Evolutionary conservation across 2,113 vertebrate species (phyloP), one percentile per base, ranked within the genome.

Genomic region (Rhombomys opimus): DNA sequence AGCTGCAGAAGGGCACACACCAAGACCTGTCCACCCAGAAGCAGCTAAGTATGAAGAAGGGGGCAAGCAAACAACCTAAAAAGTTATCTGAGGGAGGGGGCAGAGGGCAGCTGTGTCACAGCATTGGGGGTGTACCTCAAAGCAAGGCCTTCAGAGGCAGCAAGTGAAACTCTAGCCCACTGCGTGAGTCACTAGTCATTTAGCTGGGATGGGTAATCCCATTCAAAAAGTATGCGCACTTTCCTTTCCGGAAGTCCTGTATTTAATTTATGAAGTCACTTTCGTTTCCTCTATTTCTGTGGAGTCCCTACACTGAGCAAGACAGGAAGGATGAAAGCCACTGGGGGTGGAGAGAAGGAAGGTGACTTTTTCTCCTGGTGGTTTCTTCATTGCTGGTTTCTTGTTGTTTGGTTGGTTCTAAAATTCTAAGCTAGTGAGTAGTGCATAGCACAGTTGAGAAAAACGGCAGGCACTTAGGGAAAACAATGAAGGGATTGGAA

Each of bases 241-340:
- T 85, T 75, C 85, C 85, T 87, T 90, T 80, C 93, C 59, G 86
- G 70, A 96, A 88, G 59, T 50, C 93, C 80, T 95, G 57, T 87
- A 88, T 96, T 96, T 95, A 91, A 90, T 73, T 8, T 38, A 59
- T 87, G 89, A 97, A 75, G 80, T 92, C 94, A 94, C 54, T 20
- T 27, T 41, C 18, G 41, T n/a, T n/a, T 87, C 68, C 72, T 90
- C 67, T 75, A 25, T 22, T 95, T 22, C 7, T 87, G 57, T 75
- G 3, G 80, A 61, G 59, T 85, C 82, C 72, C 52, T 22, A 32
- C 38, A 23, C 38, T 52, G 61, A 78, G 68, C n/a, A 7, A 30
- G 63, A 32, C 6, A 2, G 22, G 84, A 32, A 46, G 35, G 54
- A 50, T 7, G 18, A 2, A 50, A 41, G 46, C 67, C 57, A 80